Percentiles rank a stretch among this genome's conserved stretches.
These are phyloP conservation scores for Ormyrus thymus DNA, from an alignment of 2,888 invertebrate species.

Conservation along the genomic window DNA sequence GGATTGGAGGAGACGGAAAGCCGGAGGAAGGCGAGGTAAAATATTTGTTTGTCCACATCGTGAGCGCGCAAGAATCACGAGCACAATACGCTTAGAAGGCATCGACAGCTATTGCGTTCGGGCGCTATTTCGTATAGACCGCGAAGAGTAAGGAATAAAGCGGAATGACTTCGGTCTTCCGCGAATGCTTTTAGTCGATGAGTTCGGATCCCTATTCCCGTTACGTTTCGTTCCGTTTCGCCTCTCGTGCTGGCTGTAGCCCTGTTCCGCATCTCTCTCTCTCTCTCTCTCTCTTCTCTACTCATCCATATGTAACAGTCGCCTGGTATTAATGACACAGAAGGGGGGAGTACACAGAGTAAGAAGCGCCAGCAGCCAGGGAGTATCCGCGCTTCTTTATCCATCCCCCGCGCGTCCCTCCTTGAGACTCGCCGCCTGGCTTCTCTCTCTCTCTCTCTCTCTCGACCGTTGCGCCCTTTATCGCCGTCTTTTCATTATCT, in stretches of 20 bases:
- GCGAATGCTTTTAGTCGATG: slow-evolving; percentile 75
- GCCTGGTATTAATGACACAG: slow-evolving; percentile 74
- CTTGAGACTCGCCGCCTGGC: slow-evolving; percentile 24
- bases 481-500: slow-evolving; percentile 70
- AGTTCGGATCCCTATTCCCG: slow-evolving; percentile 71
- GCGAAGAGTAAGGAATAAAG: slow-evolving; percentile 57
- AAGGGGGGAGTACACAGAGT: slow-evolving; percentile 57
- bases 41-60: slow-evolving; percentile 15
- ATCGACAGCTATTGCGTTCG: slow-evolving; percentile 15
- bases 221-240: slow-evolving; percentile 69
- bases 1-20: too few relatives aligned
- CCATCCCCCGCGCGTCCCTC: slow-evolving; percentile 34
- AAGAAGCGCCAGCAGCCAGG: slow-evolving; percentile 10
- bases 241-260: slow-evolving; percentile 34
- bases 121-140: background rate
- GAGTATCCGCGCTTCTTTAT: slow-evolving; percentile 66
- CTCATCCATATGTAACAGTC: slow-evolving; percentile 75
- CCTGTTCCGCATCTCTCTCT: slow-evolving; percentile 47
- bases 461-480: slow-evolving; percentile 65
- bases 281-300: slow-evolving; percentile 24
- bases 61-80: background rate
- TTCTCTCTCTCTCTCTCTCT: slow-evolving; percentile 40
- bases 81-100: slow-evolving; percentile 21
- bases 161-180: slow-evolving; percentile 68
- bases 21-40: background rate